phyloP scores from a whole-genome alignment of 2,113 vertebrate species.

The Conger conger region DNA sequence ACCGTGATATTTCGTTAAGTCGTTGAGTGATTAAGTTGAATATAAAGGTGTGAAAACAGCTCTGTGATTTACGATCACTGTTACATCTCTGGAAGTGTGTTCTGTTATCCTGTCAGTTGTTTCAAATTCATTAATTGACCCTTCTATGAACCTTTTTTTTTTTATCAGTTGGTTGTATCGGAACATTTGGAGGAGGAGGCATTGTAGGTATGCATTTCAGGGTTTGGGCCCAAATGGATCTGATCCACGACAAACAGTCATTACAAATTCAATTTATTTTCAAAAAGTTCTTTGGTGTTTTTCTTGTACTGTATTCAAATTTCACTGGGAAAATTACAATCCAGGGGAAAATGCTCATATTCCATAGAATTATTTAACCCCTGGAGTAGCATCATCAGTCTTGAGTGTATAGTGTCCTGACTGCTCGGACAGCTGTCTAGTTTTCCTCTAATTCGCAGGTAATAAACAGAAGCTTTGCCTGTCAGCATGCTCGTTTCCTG shows the following conservation, averaged over 20 bases:
- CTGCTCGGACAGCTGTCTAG: not conserved
- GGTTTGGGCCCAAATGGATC: too few species aligned
- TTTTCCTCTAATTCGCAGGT: not conserved
- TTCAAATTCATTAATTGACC: not conserved
- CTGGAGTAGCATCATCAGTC: too few species aligned
- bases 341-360: not conserved
- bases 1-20: not conserved
- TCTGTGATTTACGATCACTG: not conserved
- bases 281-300: not conserved
- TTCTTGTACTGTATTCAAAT: not conserved
- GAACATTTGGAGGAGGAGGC: not conserved
- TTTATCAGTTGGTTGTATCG: not conserved
- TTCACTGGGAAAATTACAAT: not conserved
- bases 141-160: too few species aligned
- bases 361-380: not conserved
- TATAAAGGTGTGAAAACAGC: too few species aligned
- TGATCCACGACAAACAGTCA: too few species aligned
- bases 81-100: not conserved
- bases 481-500: not conserved
- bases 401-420: too few species aligned
- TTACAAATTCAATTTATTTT: not conserved
- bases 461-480: not conserved
- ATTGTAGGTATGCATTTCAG: not conserved
- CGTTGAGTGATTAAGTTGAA: too few species aligned
- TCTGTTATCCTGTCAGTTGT: not conserved